A percentile compares a stretch with the other conserved stretches of the same genome.
phyloP scores from a whole-genome alignment of 2,113 vertebrate genomes.

The Toxotes chatareus region DNA sequence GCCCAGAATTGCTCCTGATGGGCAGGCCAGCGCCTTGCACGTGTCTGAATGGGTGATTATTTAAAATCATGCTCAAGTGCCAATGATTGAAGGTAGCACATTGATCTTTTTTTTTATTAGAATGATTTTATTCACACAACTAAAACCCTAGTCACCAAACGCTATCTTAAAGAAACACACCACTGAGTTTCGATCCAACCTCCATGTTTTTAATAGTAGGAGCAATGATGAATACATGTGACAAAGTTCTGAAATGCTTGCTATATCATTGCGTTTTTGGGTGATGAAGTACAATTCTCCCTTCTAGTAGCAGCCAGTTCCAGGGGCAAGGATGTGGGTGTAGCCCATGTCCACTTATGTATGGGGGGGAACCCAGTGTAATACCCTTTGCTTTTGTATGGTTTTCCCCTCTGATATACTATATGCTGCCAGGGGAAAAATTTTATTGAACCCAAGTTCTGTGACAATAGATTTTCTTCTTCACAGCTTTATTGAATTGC shows the following conservation, averaged over 20 bases:
- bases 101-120: neutral
- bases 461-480: neutral
- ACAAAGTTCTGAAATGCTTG: neutral
- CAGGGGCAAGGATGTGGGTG: neutral
- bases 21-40: neutral
- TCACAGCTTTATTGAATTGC: slow-evolving; percentile 3
- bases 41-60: neutral
- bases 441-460: slow-evolving; percentile 1
- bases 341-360: neutral
- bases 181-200: neutral
- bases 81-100: neutral
- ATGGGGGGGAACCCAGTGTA: neutral
- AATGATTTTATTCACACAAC: neutral
- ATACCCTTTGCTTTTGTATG: neutral
- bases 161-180: neutral
- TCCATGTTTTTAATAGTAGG: neutral
- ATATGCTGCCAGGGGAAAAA: neutral
- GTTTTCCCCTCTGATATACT: neutral
- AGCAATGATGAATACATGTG: neutral
- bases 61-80: neutral
- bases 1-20: neutral
- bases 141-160: neutral
- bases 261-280: neutral
- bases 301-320: neutral
- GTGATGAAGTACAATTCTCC: neutral